These are phyloP conservation scores for Pontoporia blainvillei DNA, from an alignment of 2,113 vertebrate genomes.

Conservation along the genomic window DNA sequence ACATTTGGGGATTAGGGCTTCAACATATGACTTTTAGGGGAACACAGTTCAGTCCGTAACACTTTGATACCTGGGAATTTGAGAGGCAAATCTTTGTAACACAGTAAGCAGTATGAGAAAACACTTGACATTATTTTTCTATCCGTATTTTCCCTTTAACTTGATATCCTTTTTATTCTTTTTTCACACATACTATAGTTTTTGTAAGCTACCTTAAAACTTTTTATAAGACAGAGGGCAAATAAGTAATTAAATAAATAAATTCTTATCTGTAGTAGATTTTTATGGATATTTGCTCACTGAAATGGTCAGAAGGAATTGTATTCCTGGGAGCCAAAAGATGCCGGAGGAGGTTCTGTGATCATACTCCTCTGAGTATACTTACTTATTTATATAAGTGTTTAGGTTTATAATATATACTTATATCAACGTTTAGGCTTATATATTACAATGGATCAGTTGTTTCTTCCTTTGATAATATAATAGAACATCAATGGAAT, in stretches of 20 bases:
- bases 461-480: slow-evolving; percentile 8
- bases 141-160: background rate
- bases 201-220: background rate
- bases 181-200: background rate
- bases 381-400: background rate
- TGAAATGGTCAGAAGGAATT: background rate
- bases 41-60: background rate
- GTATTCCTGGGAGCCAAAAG: background rate
- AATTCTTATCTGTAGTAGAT: background rate
- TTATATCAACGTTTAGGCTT: background rate
- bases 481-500: background rate
- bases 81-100: background rate
- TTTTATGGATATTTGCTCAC: background rate
- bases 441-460: background rate
- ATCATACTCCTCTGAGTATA: background rate
- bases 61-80: background rate
- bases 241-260: background rate
- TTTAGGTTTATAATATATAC: background rate
- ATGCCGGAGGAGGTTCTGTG: background rate
- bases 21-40: background rate
- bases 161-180: background rate
- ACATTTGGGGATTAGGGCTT: background rate
- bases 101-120: background rate
- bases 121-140: background rate
- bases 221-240: background rate